A percentile compares a stretch with the other conserved stretches of the same genome.
phyloP scores from a whole-genome alignment of 2,113 vertebrate species.

The Ammodytes dubius region DNA sequence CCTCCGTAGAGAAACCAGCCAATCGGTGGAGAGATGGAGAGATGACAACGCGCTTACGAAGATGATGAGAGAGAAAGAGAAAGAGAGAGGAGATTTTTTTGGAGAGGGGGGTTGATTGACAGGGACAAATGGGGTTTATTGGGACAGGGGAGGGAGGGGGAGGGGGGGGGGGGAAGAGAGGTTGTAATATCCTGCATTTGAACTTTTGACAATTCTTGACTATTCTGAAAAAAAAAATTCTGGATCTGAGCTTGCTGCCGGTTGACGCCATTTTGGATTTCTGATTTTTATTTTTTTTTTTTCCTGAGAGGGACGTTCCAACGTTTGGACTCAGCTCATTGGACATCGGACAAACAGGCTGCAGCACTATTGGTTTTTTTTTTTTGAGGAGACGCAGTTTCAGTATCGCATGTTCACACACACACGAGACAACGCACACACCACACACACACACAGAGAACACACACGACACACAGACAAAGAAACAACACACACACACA shows the following conservation, averaged over 20 bases:
- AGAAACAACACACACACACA: too few species aligned
- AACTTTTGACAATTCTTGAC: slow-evolving; percentile 21
- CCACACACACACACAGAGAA: too few species aligned
- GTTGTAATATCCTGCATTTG: slow-evolving; percentile 57
- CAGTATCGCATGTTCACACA: slow-evolving; percentile 64
- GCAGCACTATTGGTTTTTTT: background rate
- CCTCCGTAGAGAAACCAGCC: slow-evolving; percentile 14
- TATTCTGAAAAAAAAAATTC: slow-evolving; percentile 19
- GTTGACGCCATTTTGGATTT: slow-evolving; percentile 40
- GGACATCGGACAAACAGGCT: background rate
- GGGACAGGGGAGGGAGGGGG: slow-evolving; percentile 7
- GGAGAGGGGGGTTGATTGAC: too few species aligned
- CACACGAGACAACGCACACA: too few species aligned
- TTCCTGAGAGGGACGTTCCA: slow-evolving; percentile 34
- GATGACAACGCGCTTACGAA: slow-evolving; percentile 49
- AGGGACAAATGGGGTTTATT: slow-evolving; percentile 36
- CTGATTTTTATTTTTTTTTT: slow-evolving; percentile 11
- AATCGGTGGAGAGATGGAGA: slow-evolving; percentile 26
- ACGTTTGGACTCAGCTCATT: slow-evolving; percentile 42
- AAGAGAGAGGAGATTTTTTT: background rate
- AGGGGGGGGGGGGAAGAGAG: background rate
- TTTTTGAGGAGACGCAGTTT: slow-evolving; percentile 44
- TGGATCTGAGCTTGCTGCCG: slow-evolving; percentile 56
- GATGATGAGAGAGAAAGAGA: slow-evolving; percentile 28
- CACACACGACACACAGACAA: too few species aligned